Conservation (phyloP, 2,113 vertebrate genomes). For the Coracopsis vasa region DNA sequence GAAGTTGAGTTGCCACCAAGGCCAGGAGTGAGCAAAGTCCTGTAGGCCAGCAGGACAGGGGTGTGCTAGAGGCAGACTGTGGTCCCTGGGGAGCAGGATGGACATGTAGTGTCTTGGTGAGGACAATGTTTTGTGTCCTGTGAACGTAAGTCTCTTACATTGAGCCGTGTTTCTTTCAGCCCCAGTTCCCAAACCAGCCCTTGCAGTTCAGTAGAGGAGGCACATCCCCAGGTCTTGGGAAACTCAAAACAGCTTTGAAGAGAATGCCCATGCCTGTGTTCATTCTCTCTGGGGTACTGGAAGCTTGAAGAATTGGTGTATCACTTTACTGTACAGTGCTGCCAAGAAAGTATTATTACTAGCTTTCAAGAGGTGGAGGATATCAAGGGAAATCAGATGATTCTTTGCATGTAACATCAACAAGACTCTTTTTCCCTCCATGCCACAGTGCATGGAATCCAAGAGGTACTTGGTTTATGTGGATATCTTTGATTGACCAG, state of each 20-base stretch:
- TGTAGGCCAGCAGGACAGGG: not conserved
- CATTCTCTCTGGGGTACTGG: not conserved
- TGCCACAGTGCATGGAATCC: not conserved
- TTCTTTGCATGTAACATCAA: too few species aligned
- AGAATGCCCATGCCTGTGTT: not conserved
- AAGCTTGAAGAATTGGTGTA: not conserved
- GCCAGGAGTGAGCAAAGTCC: not conserved
- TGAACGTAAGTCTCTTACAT: not conserved
- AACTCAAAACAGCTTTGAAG: not conserved
- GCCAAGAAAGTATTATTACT: not conserved
- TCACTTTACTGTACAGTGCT: not conserved
- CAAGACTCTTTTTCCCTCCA: not conserved
- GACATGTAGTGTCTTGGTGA: not conserved
- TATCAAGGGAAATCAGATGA: not conserved
- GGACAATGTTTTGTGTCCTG: not conserved
- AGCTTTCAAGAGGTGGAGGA: not conserved
- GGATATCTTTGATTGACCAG: slow-evolving; percentile 44
- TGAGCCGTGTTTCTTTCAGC: not conserved
- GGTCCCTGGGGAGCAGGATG: not conserved
- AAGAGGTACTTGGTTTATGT: not conserved
- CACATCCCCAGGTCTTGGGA: not conserved
- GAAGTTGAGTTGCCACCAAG: not conserved
- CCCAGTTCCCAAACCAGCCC: not conserved
- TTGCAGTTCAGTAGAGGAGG: not conserved
- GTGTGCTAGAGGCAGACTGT: not conserved